A percentile compares a stretch with the other conserved stretches of the same genome.
phyloP scores from a whole-genome alignment of 2,113 vertebrate genomes.

The Geococcyx californianus region DNA sequence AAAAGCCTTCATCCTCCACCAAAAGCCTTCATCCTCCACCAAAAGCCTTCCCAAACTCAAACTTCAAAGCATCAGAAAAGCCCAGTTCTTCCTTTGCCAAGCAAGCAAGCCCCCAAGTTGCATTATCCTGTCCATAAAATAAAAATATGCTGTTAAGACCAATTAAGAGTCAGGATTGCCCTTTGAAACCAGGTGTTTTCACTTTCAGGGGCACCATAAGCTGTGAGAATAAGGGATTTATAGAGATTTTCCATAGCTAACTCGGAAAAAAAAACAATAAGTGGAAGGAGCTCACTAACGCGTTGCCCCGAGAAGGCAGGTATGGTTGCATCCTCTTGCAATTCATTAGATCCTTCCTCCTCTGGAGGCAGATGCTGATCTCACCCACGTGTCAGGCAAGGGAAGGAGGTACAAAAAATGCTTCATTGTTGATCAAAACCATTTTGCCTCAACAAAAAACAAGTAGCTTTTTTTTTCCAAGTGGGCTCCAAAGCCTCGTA shows the following conservation, averaged over 20 bases:
- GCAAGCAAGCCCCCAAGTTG: background rate
- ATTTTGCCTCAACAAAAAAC: background rate
- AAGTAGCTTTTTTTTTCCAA: background rate
- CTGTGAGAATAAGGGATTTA: background rate
- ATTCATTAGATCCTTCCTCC: slow-evolving; percentile 21
- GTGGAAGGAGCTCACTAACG: background rate
- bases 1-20: background rate
- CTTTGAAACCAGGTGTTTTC: slow-evolving; percentile 65
- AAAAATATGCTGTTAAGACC: slow-evolving; percentile 15
- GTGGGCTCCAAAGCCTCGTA: background rate
- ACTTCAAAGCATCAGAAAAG: background rate
- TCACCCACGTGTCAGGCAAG: background rate
- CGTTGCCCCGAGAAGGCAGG: background rate
- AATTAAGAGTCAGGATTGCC: background rate
- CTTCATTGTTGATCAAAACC: background rate
- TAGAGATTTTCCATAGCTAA: slow-evolving; percentile 34
- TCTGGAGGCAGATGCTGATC: background rate
- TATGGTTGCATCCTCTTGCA: background rate
- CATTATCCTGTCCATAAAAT: slow-evolving; percentile 10
- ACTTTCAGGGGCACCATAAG: slow-evolving; percentile 17
- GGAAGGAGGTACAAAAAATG: background rate
- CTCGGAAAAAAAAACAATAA: background rate
- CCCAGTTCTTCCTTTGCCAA: background rate
- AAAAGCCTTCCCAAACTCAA: background rate
- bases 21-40: background rate